phyloP scores from a whole-genome alignment of 2,113 vertebrate genomes.

The Apaloderma vittatum region DNA sequence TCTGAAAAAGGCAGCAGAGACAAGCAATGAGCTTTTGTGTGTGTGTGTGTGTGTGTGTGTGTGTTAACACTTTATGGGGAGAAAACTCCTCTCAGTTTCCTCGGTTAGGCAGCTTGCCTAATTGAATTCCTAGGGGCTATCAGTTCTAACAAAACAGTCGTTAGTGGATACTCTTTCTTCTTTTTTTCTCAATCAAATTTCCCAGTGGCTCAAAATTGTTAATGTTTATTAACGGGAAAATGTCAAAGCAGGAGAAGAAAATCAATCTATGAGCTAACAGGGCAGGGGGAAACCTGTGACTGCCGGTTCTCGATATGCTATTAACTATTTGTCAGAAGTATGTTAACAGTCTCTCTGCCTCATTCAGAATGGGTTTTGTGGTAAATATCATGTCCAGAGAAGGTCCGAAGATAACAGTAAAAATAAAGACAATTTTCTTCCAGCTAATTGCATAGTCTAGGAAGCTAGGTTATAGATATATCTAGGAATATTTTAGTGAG shows the following conservation, averaged over 20 bases:
- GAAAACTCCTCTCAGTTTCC: neutral
- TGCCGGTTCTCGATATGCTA: neutral
- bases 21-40: neutral
- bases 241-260: neutral
- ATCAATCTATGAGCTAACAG: neutral
- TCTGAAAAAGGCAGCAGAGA: neutral
- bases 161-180: neutral
- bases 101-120: neutral
- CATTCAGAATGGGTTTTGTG: neutral
- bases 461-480: neutral
- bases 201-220: neutral
- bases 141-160: neutral
- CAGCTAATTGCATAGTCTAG: neutral
- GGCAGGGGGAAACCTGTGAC: neutral
- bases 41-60: neutral
- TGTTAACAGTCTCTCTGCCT: neutral
- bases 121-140: neutral
- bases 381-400: neutral
- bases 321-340: neutral
- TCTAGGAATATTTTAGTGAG: neutral
- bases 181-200: neutral
- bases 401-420: neutral
- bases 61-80: neutral
- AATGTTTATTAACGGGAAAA: neutral
- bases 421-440: neutral